These are phyloP conservation scores for Thalpophila matura DNA, from an alignment of 2,888 invertebrate genomes.

Conservation along the genomic window DNA sequence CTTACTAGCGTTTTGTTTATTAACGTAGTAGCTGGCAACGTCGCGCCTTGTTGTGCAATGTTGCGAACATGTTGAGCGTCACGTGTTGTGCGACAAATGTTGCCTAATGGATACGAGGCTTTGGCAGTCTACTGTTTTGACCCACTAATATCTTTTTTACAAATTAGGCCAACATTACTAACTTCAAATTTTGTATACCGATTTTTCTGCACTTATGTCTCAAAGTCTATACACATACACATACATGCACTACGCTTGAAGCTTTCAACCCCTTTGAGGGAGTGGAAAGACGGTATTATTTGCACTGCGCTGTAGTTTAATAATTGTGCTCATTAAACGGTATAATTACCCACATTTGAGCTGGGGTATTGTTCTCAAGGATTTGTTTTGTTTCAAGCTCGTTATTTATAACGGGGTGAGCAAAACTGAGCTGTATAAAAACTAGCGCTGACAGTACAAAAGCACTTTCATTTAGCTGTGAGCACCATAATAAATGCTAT, in stretches of 20 bases:
- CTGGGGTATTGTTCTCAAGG: constrained; percentile 42
- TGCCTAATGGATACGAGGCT: too few species aligned
- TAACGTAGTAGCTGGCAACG: too few species aligned
- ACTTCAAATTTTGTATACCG: too few species aligned
- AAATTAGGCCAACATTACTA: neutral
- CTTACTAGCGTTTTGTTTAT: too few species aligned
- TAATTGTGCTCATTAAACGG: constrained; percentile 48
- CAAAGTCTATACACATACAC: neutral
- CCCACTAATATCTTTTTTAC: too few species aligned
- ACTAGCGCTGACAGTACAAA: constrained; percentile 12
- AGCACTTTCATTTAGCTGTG: constrained; percentile 11
- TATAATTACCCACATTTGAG: constrained; percentile 48
- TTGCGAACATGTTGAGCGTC: too few species aligned
- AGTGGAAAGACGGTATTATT: constrained; percentile 28
- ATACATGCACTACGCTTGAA: neutral
- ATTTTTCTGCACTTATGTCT: neutral
- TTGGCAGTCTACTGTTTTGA: too few species aligned
- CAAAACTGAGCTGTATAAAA: constrained; percentile 22
- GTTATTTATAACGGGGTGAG: constrained; percentile 20
- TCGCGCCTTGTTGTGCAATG: too few species aligned
- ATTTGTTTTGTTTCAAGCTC: constrained; percentile 51
- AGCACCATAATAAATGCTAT: constrained; percentile 28
- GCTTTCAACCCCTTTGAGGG: constrained; percentile 2
- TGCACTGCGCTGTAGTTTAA: constrained; percentile 43
- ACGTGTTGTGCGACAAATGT: too few species aligned